Conservation (phyloP, 2,797 vertebrate genomes). For the Thamnophis elegans region DNA sequence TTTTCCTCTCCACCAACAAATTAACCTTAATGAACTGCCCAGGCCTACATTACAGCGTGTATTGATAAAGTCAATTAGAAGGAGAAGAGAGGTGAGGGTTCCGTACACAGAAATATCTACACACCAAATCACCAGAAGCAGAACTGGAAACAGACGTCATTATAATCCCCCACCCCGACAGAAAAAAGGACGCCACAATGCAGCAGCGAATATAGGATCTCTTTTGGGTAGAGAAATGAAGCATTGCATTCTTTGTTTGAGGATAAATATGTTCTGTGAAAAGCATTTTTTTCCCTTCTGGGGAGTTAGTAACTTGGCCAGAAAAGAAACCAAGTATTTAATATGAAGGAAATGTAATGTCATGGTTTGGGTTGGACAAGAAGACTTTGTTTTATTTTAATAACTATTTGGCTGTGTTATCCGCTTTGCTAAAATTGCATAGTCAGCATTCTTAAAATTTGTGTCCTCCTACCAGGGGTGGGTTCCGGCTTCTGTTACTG, state of each 20-base stretch:
- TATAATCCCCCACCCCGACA: not conserved
- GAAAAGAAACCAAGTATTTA: not conserved
- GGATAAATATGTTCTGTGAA: not conserved
- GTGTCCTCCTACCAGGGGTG: not conserved
- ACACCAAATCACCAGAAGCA: conserved; percentile 27
- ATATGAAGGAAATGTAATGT: not conserved
- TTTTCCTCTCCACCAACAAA: conserved; percentile 65
- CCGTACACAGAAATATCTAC: conserved; percentile 43
- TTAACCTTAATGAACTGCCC: conserved; percentile 85
- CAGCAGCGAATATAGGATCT: not conserved
- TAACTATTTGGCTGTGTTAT: not conserved
- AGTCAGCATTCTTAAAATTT: not conserved
- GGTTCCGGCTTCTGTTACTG: too few species aligned
- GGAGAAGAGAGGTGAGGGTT: conserved; percentile 53
- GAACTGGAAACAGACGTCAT: not conserved
- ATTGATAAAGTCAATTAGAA: conserved; percentile 71
- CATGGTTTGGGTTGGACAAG: not conserved
- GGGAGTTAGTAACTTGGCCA: not conserved
- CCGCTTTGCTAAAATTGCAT: not conserved
- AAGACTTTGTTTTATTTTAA: not conserved
- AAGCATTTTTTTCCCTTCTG: not conserved
- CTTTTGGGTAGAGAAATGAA: not conserved
- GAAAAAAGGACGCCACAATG: not conserved
- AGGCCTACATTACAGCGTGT: conserved; percentile 73
- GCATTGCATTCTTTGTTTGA: not conserved